Conservation (phyloP, 2,113 vertebrate species). For the Gymnobelideus leadbeateri region DNA sequence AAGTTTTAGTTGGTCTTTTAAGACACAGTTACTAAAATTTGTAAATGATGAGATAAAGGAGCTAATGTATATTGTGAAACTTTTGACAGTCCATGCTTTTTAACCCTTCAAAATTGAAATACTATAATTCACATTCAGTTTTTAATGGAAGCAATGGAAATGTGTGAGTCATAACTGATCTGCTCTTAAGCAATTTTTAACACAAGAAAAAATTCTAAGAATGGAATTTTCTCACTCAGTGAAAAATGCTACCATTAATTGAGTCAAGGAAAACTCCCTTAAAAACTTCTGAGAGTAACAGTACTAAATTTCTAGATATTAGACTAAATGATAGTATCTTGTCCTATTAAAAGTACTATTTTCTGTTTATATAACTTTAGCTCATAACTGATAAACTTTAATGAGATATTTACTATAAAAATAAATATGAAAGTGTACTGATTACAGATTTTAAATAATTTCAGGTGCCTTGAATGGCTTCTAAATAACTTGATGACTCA, state of each 20-base stretch:
- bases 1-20: constrained; percentile 34
- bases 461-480: constrained; percentile 98
- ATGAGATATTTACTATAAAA: constrained; percentile 10
- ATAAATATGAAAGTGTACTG: constrained; percentile 15
- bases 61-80: constrained; percentile 14
- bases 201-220: constrained; percentile 23
- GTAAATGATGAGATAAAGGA: constrained; percentile 10
- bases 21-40: constrained; percentile 30
- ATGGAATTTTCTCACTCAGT: constrained; percentile 55
- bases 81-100: constrained; percentile 19
- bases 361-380: constrained; percentile 56
- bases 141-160: constrained; percentile 50
- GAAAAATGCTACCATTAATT: constrained; percentile 59
- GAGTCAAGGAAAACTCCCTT: constrained; percentile 56
- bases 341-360: constrained; percentile 65
- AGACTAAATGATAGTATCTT: constrained; percentile 64
- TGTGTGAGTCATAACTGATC: constrained; percentile 25
- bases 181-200: constrained; percentile 55
- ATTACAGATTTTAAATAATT: constrained; percentile 64
- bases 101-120: constrained; percentile 52
- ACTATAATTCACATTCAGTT: constrained; percentile 53
- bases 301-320: constrained; percentile 66
- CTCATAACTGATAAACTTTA: not conserved
- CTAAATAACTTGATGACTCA: constrained; percentile 99
- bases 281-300: constrained; percentile 72